Evolutionary conservation across 1,140 invertebrate species (phyloP), one percentile per base, ranked within the genome.

Genomic region (Contarinia nasturtii): DNA sequence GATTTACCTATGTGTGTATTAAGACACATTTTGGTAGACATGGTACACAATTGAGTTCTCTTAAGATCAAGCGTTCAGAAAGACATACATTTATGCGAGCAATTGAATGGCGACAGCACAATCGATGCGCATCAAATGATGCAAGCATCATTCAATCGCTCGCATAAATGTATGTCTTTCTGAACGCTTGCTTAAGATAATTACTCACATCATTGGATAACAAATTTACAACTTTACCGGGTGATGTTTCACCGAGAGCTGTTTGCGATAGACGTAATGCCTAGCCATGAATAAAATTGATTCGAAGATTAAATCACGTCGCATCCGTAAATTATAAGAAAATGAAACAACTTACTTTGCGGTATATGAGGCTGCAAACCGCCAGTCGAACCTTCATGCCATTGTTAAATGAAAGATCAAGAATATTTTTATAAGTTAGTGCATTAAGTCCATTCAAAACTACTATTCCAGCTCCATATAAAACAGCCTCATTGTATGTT

Each of bases 181-280:
- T n/a, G n/a, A n/a, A n/a, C n/a, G n/a, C n/a, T n/a, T n/a, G n/a
- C n/a, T 34, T 34, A 14, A 34, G 33, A 8, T 7, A 76, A 74
- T 36, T 69, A 72, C 49, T 49, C 48, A 22, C 50, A 55, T 88
- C 84, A 57, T 86, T 88, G 1, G 83, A 82, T 38, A 89, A 68
- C 4, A 88, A 63, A 66, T 89, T 89, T 1, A 88, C 81, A 46
- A 88, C 75, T 67, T 87, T 84, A 1, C 85, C 84, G 4, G 78
- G 73, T 14, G 82, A 80, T 2, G 81, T 82, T 53, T 81, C 71
- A 1, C 74, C 74, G n/a, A 88, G 53, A 0, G 83, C 76, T 0
- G 69, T 72, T 45, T 65, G 67, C 48, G 73, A 78, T 8, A 79
- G 54, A 38, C 64, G 64, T 17, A 77, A 55, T 2, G 74, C 41